Evolutionary conservation across 1,140 invertebrate genomes (phyloP).

Genomic region (Hylyphantes graminicola): DNA sequence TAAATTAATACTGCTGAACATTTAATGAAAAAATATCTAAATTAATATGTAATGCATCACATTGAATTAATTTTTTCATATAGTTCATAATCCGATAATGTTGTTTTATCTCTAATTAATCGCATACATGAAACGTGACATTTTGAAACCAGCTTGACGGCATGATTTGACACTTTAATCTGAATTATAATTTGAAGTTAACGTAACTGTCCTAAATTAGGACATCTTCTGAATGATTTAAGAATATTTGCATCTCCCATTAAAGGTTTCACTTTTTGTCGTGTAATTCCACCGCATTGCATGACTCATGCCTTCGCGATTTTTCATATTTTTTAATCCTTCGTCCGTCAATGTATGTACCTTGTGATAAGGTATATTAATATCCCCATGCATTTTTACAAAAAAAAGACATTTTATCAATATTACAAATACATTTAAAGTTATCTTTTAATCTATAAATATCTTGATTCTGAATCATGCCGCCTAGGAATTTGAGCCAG

Average conservation of each 20-base stretch:
- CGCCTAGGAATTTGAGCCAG: background rate
- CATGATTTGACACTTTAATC: too few species aligned
- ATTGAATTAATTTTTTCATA: too few species aligned
- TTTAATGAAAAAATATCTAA: background rate
- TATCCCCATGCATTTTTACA: background rate
- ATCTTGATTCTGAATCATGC: background rate
- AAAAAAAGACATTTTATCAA: background rate
- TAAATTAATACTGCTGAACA: background rate
- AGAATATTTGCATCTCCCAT: too few species aligned
- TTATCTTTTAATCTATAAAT: constrained; percentile 28
- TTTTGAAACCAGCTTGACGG: too few species aligned
- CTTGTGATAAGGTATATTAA: background rate
- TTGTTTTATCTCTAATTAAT: too few species aligned
- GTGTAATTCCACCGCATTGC: constrained; percentile 13
- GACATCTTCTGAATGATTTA: too few species aligned
- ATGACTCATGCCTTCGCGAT: constrained; percentile 28
- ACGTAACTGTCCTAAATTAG: too few species aligned
- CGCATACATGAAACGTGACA: too few species aligned
- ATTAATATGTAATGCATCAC: too few species aligned
- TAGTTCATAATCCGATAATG: too few species aligned
- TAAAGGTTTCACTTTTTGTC: background rate
- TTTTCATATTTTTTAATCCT: background rate
- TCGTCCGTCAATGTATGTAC: background rate
- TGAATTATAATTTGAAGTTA: too few species aligned
- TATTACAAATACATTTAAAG: constrained; percentile 8